A percentile compares a stretch with the other conserved stretches of the same genome.
Conservation (phyloP, 2,797 vertebrate species). For the Balearica regulorum region DNA sequence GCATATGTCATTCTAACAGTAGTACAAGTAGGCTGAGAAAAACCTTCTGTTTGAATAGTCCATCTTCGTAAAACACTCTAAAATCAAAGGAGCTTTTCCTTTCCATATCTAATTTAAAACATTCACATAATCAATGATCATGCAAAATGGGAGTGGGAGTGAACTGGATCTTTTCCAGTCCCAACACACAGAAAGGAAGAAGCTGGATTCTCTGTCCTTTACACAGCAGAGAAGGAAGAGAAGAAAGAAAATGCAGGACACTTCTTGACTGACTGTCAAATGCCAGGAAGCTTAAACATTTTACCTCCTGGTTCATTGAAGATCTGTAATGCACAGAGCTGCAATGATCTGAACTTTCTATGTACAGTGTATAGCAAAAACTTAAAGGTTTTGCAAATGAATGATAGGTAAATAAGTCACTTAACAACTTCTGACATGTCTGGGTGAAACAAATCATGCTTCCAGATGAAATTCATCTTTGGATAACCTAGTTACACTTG, state of each 20-base stretch:
- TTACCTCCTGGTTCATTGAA: neutral
- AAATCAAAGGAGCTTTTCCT: neutral
- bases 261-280: neutral
- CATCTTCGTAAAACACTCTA: neutral
- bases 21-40: neutral
- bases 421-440: neutral
- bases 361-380: neutral
- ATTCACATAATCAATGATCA: neutral
- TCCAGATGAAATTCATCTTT: conserved; percentile 21
- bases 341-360: neutral
- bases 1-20: neutral
- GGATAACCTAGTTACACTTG: conserved; percentile 38
- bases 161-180: neutral
- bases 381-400: neutral
- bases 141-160: neutral
- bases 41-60: neutral
- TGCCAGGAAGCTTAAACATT: neutral
- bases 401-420: neutral
- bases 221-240: neutral
- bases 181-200: neutral
- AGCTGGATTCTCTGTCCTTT: neutral
- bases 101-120: neutral
- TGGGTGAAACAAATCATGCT: conserved; percentile 6
- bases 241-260: neutral
- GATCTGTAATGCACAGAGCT: neutral